Conservation (phyloP, 1,140 invertebrate genomes). For the Saccostrea cuccullata region DNA sequence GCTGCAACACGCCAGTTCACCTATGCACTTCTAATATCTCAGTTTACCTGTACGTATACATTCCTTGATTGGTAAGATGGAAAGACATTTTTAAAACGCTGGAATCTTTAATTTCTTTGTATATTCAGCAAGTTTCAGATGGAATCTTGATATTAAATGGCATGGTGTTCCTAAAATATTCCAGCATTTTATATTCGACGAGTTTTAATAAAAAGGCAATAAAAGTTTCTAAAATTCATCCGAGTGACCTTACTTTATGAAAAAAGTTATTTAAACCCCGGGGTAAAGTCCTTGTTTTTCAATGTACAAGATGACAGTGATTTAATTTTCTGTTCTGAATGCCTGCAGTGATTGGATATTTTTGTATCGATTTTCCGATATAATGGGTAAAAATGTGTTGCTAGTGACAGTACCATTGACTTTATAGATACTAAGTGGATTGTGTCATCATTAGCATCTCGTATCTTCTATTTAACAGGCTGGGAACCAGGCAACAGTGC, state of each 20-base stretch:
- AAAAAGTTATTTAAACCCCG: no score
- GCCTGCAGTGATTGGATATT: neutral
- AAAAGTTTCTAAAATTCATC: no score
- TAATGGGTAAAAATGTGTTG: conserved; percentile 18
- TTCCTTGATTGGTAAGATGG: conserved; percentile 2
- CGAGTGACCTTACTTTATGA: no score
- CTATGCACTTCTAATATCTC: neutral
- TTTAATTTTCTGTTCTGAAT: neutral
- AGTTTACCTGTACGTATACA: neutral
- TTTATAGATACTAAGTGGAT: conserved; percentile 22
- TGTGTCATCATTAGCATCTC: neutral
- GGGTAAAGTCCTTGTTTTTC: neutral
- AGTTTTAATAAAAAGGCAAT: no score
- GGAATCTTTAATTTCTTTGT: neutral
- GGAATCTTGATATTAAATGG: neutral
- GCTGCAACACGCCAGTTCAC: no score
- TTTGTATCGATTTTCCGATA: neutral
- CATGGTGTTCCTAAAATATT: neutral
- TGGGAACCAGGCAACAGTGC: neutral
- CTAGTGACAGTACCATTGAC: neutral
- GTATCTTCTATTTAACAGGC: conserved; percentile 32
- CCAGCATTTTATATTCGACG: no score
- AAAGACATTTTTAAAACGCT: neutral
- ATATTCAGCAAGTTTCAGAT: neutral
- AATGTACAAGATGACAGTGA: neutral